Percentiles rank a stretch among this genome's conserved stretches.
Conservation (phyloP, 1,140 invertebrate genomes). For the Eupristina koningsbergeri region DNA sequence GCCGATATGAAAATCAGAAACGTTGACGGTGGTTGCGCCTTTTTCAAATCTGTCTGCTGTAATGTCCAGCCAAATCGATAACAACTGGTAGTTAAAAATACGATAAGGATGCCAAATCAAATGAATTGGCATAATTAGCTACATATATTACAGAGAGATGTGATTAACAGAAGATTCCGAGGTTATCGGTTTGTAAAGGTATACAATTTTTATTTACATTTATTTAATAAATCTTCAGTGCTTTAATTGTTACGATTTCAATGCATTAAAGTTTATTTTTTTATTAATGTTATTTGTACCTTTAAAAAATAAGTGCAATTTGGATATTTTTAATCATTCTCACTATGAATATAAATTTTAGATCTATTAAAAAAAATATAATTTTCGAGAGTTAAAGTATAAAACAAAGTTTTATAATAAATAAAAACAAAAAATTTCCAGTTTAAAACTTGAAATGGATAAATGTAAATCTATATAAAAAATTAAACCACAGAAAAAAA, state of each 20-base stretch:
- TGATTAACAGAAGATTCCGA: background rate
- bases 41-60: conserved; percentile 15
- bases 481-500: no score
- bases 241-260: background rate
- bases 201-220: background rate
- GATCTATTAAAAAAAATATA: no score
- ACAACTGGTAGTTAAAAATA: conserved; percentile 22
- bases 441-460: no score
- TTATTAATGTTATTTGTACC: no score
- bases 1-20: conserved; percentile 41
- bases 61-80: background rate
- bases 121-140: conserved; percentile 8
- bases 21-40: background rate
- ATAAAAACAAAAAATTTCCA: no score
- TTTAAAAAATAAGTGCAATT: no score
- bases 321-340: no score
- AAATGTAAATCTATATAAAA: no score
- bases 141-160: background rate
- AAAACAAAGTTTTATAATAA: no score
- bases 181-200: background rate
- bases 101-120: conserved; percentile 27
- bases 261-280: no score
- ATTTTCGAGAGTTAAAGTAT: no score
- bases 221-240: background rate
- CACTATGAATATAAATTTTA: no score